Percentiles rank a stretch among this genome's conserved stretches.
These are phyloP conservation scores for Meteorus cinctellus DNA, from an alignment of 2,888 invertebrate genomes.

Conservation along the genomic window DNA sequence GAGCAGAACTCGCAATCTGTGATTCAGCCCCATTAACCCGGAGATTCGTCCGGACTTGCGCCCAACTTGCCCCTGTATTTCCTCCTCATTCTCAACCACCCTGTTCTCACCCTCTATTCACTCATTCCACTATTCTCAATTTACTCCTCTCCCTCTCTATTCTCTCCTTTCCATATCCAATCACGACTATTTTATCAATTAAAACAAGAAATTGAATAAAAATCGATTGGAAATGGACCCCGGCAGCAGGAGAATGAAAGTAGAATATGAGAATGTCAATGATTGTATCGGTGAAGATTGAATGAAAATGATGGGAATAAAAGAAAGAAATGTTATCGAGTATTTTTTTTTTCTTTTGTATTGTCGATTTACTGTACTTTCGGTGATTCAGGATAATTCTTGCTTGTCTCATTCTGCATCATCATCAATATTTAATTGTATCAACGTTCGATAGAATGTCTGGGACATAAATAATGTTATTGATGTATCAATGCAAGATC, in stretches of 20 bases:
- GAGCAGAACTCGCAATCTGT: conserved; percentile 67
- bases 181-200: conserved; percentile 39
- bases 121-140: too few relatives aligned
- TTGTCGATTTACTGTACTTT: background rate
- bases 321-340: background rate
- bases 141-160: background rate
- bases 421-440: conserved; percentile 8
- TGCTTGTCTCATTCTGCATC: background rate
- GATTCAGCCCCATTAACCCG: conserved; percentile 73
- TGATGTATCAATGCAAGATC: too few relatives aligned
- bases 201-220: conserved; percentile 33
- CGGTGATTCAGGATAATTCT: background rate
- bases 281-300: background rate
- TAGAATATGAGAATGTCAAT: conserved; percentile 3
- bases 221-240: conserved; percentile 9
- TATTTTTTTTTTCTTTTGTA: background rate
- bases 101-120: background rate
- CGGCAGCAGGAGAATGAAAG: background rate
- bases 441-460: background rate
- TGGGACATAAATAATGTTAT: background rate
- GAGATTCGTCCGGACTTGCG: conserved; percentile 65
- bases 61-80: conserved; percentile 60
- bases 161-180: background rate
- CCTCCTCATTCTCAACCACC: background rate
- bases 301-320: background rate